Evolutionary conservation across 2,113 vertebrate genomes (phyloP).

Genomic region (Chamaetylas fuelleborni): DNA sequence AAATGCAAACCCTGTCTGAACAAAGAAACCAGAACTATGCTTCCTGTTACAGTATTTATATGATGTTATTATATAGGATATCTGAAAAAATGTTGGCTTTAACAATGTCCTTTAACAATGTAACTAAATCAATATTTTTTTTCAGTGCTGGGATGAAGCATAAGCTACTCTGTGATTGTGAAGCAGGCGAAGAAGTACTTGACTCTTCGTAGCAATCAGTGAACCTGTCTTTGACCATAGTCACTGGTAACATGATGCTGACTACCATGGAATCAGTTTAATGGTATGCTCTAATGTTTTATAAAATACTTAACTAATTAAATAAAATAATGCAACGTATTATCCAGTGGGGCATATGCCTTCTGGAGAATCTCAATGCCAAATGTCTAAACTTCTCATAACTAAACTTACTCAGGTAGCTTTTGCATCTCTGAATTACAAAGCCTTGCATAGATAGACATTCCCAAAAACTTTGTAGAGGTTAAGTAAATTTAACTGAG

Average conservation of each 20-base stretch:
- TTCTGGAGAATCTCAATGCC: background rate
- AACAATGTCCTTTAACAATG: background rate
- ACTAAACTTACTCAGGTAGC: background rate
- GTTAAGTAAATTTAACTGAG: background rate
- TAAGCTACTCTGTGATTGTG: background rate
- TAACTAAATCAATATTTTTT: background rate
- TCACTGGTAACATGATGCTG: background rate
- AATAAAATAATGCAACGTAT: background rate
- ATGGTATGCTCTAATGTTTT: background rate
- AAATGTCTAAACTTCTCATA: background rate
- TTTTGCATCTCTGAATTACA: background rate
- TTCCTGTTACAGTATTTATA: background rate
- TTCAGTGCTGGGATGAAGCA: background rate
- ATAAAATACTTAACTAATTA: background rate
- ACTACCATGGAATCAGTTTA: background rate
- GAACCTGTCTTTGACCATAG: background rate
- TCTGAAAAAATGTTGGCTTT: background rate
- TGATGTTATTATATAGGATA: background rate
- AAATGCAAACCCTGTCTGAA: background rate
- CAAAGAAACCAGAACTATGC: background rate
- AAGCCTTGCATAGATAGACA: background rate
- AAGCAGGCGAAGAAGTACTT: background rate
- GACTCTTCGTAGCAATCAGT: background rate
- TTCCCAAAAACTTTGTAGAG: background rate
- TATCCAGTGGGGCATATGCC: background rate